Evolutionary conservation across 2,888 invertebrate genomes (phyloP).

Genomic region (Epinotia brunnichana): DNA sequence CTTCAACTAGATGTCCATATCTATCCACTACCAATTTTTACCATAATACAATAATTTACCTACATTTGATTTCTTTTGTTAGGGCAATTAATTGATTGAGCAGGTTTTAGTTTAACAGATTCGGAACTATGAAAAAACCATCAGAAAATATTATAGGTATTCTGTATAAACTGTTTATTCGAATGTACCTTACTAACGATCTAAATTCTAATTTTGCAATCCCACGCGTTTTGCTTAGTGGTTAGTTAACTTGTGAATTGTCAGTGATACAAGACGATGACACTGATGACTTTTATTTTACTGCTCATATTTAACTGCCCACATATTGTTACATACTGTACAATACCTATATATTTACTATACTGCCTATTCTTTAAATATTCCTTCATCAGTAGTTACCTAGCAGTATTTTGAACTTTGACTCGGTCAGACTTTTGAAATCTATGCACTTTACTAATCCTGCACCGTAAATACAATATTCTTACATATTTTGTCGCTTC

Average conservation of each 20-base stretch:
- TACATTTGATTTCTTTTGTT: background rate
- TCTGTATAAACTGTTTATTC: too few species aligned
- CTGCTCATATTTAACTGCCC: background rate
- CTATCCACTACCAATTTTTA: background rate
- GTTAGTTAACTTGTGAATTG: background rate
- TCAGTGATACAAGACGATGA: too few species aligned
- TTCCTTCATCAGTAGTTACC: background rate
- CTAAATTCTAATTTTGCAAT: too few species aligned
- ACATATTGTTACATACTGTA: background rate
- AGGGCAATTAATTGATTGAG: slow-evolving; percentile 10
- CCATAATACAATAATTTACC: background rate
- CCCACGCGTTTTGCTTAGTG: background rate
- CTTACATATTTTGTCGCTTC: background rate
- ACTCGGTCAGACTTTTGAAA: slow-evolving; percentile 26
- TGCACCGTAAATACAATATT: slow-evolving; percentile 27
- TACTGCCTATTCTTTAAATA: background rate
- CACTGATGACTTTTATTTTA: background rate
- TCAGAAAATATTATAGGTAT: too few species aligned
- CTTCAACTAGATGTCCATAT: slow-evolving; percentile 11
- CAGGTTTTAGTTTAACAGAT: background rate
- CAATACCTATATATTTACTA: background rate
- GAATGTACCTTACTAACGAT: too few species aligned
- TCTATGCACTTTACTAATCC: slow-evolving; percentile 34
- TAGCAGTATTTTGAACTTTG: slow-evolving; percentile 14
- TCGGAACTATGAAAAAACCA: background rate